These are phyloP conservation scores for Melospiza melodia DNA, from an alignment of 2,113 vertebrate species.

Conservation along the genomic window DNA sequence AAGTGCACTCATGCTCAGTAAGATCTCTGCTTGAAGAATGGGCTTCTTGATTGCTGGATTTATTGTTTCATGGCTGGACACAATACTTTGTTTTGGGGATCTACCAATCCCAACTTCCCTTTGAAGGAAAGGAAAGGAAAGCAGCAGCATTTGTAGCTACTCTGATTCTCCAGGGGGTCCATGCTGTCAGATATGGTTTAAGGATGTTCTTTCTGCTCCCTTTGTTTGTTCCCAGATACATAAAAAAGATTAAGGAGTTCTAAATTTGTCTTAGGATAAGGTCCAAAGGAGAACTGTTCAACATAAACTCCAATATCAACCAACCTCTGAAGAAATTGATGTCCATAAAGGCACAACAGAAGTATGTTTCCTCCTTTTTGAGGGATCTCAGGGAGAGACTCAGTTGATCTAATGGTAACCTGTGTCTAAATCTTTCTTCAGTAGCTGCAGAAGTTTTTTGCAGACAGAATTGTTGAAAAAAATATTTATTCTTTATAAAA, in stretches of 20 bases:
- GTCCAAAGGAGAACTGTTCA: background rate
- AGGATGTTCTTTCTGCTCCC: background rate
- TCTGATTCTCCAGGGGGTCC: background rate
- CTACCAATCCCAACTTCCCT: background rate
- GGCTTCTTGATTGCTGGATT: background rate
- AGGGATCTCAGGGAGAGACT: background rate
- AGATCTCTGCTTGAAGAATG: background rate
- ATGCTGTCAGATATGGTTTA: background rate
- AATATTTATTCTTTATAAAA: background rate
- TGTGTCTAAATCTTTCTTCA: background rate
- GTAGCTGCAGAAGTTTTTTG: background rate
- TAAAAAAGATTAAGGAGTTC: background rate
- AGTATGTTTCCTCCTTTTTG: background rate
- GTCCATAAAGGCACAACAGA: background rate
- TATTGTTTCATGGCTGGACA: background rate
- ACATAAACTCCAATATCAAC: background rate
- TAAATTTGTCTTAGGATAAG: background rate
- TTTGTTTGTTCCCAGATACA: background rate
- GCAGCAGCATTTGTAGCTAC: background rate
- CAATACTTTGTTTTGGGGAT: background rate
- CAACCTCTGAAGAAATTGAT: background rate
- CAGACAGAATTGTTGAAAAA: background rate
- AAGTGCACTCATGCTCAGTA: background rate
- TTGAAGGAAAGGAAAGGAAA: background rate
- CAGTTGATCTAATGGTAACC: background rate